Evolutionary conservation across 2,888 invertebrate species (phyloP).

Genomic region (Myopa testacea): DNA sequence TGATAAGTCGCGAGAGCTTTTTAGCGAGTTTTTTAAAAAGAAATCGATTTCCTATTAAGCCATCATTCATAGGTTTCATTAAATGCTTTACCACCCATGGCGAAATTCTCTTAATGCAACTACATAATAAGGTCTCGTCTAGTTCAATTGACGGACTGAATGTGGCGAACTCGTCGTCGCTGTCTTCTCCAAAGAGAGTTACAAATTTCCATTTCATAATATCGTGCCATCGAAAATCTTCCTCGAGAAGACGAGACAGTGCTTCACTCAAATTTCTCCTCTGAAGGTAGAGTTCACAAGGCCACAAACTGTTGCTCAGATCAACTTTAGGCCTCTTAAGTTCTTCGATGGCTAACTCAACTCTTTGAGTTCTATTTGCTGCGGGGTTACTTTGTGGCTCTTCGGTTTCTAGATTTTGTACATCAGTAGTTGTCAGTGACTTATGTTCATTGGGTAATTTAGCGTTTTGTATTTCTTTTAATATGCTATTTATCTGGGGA

Average conservation of each 20-base stretch:
- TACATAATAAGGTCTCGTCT: conserved; percentile 59
- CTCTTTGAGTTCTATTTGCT: neutral
- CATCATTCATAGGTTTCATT: conserved; percentile 62
- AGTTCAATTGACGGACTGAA: conserved; percentile 63
- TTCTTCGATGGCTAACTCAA: neutral
- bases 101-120: conserved; percentile 63
- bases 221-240: conserved; percentile 61
- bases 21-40: conserved; percentile 64
- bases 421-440: neutral
- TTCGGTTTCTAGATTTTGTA: neutral
- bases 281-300: conserved; percentile 63
- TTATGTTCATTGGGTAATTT: conserved; percentile 42
- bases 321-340: conserved; percentile 37
- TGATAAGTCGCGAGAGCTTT: conserved; percentile 57
- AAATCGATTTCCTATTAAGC: conserved; percentile 62
- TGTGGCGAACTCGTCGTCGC: conserved; percentile 62
- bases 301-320: conserved; percentile 62
- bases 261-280: conserved; percentile 54
- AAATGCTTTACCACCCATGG: conserved; percentile 64
- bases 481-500: conserved; percentile 54
- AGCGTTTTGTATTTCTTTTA: conserved; percentile 55
- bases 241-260: conserved; percentile 56
- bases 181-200: conserved; percentile 63
- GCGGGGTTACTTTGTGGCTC: neutral
- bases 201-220: conserved; percentile 56